Conservation (phyloP, 1,140 invertebrate genomes). For the Camponotus floridanus region DNA sequence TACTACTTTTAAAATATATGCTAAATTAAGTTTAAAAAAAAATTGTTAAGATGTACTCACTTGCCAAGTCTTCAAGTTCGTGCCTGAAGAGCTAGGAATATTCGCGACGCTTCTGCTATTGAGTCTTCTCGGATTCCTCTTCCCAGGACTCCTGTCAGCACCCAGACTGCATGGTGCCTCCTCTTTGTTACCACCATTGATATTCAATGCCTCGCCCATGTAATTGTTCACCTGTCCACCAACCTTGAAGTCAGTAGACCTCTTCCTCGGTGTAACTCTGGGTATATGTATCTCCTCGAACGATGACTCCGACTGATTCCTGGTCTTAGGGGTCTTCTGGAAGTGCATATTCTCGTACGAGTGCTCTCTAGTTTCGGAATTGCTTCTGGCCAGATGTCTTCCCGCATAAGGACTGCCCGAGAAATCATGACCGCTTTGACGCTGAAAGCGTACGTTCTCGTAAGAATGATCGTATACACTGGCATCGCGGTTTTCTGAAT, state of each 20-base stretch:
- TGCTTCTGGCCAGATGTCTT: constrained; percentile 69
- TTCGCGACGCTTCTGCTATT: constrained; percentile 81
- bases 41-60: constrained; percentile 65
- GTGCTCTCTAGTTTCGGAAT: constrained; percentile 69
- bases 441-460: constrained; percentile 73
- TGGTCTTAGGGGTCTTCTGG: constrained; percentile 68
- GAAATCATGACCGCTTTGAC: constrained; percentile 47
- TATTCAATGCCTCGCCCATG: constrained; percentile 24
- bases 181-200: constrained; percentile 64
- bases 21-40: not conserved
- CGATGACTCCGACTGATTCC: constrained; percentile 68
- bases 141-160: constrained; percentile 73
- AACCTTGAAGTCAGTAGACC: constrained; percentile 79
- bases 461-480: constrained; percentile 70
- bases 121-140: constrained; percentile 73
- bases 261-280: constrained; percentile 77
- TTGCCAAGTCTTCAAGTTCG: constrained; percentile 76
- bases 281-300: constrained; percentile 82
- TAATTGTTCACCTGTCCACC: constrained; percentile 80
- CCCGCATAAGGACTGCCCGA: constrained; percentile 67
- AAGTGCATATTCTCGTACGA: constrained; percentile 79
- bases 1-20: not conserved
- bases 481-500: constrained; percentile 72
- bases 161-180: constrained; percentile 78
- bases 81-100: constrained; percentile 76